phyloP scores from a whole-genome alignment of 2,113 vertebrate species.

The Forbesichthys agassizii region DNA sequence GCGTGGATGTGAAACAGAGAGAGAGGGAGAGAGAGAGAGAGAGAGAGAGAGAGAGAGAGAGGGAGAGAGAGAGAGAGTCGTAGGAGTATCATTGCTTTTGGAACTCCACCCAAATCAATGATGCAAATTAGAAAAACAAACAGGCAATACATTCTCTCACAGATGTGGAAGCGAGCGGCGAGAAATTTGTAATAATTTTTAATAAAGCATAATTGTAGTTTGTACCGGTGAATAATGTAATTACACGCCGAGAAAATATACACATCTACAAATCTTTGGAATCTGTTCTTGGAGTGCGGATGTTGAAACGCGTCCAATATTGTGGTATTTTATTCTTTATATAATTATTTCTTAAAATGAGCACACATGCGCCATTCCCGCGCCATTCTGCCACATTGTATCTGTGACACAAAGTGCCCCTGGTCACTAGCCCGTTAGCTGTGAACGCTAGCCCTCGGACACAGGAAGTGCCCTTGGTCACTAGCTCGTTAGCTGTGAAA shows the following conservation, averaged over 20 bases:
- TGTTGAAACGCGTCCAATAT: background rate
- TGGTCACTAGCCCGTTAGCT: slow-evolving; percentile 71
- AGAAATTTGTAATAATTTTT: slow-evolving; percentile 99
- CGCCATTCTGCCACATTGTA: slow-evolving; percentile 46
- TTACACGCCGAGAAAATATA: slow-evolving; percentile 53
- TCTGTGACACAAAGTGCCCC: slow-evolving; percentile 79
- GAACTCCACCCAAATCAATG: slow-evolving; percentile 95
- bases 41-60: slow-evolving; percentile 13
- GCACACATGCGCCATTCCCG: background rate
- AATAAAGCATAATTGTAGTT: slow-evolving; percentile 99
- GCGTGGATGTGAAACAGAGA: slow-evolving; percentile 3
- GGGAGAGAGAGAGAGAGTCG: slow-evolving; percentile 13
- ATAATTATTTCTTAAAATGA: background rate
- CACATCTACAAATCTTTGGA: slow-evolving; percentile 32
- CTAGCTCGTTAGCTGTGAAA: slow-evolving; percentile 54
- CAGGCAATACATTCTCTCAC: slow-evolving; percentile 98
- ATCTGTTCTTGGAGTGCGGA: background rate
- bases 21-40: background rate
- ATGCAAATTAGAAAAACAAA: slow-evolving; percentile 99
- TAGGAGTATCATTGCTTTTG: slow-evolving; percentile 84
- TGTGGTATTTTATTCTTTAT: background rate
- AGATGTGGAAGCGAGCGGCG: slow-evolving; percentile 85
- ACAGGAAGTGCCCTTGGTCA: slow-evolving; percentile 74
- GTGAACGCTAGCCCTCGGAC: slow-evolving; percentile 69
- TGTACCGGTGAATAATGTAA: slow-evolving; percentile 99